Evolutionary conservation across 2,797 vertebrate genomes (phyloP), one percentile per base, ranked within the genome.

Genomic region (Sebastes oblongus): DNA sequence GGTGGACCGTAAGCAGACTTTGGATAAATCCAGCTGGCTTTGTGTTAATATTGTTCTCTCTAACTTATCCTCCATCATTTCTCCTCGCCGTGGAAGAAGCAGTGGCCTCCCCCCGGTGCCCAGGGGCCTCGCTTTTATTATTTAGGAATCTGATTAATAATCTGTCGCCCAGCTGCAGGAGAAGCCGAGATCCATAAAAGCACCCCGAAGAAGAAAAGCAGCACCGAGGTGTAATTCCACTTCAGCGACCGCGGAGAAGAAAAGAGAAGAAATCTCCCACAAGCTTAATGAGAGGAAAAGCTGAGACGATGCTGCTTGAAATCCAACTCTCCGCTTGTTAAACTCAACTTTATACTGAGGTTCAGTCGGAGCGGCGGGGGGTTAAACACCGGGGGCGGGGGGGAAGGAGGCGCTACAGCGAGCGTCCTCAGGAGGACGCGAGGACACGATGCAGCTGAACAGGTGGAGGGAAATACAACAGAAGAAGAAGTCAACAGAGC

Each of bases 81-180:
- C 74, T 75, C 69, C 77, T 75, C 58, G 50, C 85, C 34, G 39
- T 72, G 79, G 88, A 86, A 76, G 86, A 88, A 84, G 88, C 86
- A 39, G 72, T 77, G 84, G 78, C 34, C 34, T 82, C 24, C 24
- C 88, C 83, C 81, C 58, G 55, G 66, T 29, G 85, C 90, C 82
- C 80, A 78, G 74, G 80, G 90, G 80, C 84, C 80, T 36, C 55
- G n/a, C 89, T 87, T 94, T 91, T 94, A 95, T 94, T 94, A 95
- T 95, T 94, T 93, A 95, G 94, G 93, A 91, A 93, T 92, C 82
- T 91, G 93, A 95, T 94, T 94, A 94, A 93, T 90, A 94, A 92
- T 87, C 81, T 77, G 69, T 90, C 60, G 60, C 86, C 76, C 78
- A 27, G 77, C 82, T 92, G 92, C 88, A 75, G 85, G 68, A 82